Evolutionary conservation across 2,113 vertebrate genomes (phyloP).

Genomic region (Arizona elegans): DNA sequence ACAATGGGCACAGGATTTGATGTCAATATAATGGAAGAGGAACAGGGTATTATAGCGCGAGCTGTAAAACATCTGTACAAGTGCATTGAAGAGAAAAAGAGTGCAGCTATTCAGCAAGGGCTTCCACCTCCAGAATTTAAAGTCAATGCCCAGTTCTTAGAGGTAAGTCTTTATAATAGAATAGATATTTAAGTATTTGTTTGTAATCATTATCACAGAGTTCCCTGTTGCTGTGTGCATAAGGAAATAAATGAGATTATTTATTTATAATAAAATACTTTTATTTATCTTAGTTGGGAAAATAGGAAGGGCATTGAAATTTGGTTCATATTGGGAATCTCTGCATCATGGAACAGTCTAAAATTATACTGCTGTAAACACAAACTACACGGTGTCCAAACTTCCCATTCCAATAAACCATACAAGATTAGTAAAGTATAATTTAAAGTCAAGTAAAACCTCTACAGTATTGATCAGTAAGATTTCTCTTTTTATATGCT

Average conservation of each 20-base stretch:
- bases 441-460: not conserved
- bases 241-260: not conserved
- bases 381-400: not conserved
- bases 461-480: not conserved
- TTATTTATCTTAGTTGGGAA: not conserved
- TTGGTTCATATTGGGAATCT: not conserved
- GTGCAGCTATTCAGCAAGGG: constrained; percentile 81
- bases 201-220: not conserved
- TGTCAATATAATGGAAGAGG: constrained; percentile 87
- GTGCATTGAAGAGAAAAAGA: constrained; percentile 87
- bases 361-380: not conserved
- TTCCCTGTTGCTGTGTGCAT: not conserved
- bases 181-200: not conserved
- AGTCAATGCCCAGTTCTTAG: constrained; percentile 96
- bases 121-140: constrained; percentile 94
- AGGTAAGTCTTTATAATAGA: constrained; percentile 73
- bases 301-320: not conserved
- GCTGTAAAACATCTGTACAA: constrained; percentile 90
- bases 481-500: not conserved
- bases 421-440: not conserved
- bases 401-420: not conserved
- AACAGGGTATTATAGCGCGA: constrained; percentile 92
- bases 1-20: constrained; percentile 98
- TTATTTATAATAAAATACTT: not conserved
- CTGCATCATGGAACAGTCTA: not conserved